A percentile compares a stretch with the other conserved stretches of the same genome.
These are phyloP conservation scores for Xanthorhoe spadicearia DNA, from an alignment of 2,888 invertebrate species.

Conservation along the genomic window DNA sequence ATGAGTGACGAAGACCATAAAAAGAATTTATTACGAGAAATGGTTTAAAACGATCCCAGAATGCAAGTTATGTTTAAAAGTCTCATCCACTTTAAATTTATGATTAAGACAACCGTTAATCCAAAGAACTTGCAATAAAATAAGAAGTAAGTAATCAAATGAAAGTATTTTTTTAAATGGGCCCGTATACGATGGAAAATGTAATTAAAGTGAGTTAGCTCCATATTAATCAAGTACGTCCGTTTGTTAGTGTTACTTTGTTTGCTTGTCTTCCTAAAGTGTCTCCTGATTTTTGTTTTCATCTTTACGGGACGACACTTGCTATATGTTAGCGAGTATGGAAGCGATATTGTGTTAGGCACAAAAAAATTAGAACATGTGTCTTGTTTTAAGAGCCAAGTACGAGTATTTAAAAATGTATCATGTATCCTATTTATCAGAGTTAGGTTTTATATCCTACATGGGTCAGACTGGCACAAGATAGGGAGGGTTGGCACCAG, in stretches of 20 bases:
- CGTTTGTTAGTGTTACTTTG: constrained; percentile 62
- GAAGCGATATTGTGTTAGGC: no score
- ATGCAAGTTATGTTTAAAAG: constrained; percentile 33
- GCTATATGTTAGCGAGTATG: background rate
- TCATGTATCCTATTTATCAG: no score
- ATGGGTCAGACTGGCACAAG: no score
- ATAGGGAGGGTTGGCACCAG: no score
- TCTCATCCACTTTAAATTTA: constrained; percentile 40
- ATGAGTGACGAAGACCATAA: constrained; percentile 35
- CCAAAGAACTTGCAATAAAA: constrained; percentile 50
- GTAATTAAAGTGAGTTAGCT: constrained; percentile 67
- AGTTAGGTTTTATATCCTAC: no score
- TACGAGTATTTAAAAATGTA: no score
- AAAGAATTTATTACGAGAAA: constrained; percentile 31
- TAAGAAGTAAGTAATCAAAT: constrained; percentile 53
- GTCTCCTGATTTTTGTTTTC: constrained; percentile 49
- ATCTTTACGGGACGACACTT: constrained; percentile 11
- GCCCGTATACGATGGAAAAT: constrained; percentile 69
- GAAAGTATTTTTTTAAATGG: constrained; percentile 52
- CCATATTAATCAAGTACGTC: constrained; percentile 58
- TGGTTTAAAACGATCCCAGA: constrained; percentile 26
- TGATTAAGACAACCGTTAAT: constrained; percentile 45
- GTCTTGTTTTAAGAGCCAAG: no score
- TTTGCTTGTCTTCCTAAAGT: constrained; percentile 70
- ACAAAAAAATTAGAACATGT: no score